These are phyloP conservation scores for Ailuropoda melanoleuca DNA, from an alignment of 2,113 vertebrate species.

Conservation along the genomic window DNA sequence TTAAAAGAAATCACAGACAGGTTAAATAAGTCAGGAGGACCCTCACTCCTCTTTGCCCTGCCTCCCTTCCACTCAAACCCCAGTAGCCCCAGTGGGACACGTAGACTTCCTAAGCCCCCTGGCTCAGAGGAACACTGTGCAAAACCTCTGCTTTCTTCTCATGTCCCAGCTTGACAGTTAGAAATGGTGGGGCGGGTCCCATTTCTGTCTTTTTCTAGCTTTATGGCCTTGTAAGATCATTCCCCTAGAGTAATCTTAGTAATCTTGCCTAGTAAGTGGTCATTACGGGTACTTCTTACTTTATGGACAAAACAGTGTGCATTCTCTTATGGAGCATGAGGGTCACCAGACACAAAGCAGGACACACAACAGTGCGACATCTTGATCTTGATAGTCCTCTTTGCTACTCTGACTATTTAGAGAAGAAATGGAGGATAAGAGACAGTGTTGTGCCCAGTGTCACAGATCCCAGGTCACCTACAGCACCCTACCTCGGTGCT, in stretches of 20 bases:
- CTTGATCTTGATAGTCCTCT: neutral
- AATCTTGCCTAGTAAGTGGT: neutral
- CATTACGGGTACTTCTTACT: neutral
- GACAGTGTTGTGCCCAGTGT: neutral
- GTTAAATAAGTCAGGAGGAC: neutral
- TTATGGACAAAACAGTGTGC: neutral
- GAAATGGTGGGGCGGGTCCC: neutral
- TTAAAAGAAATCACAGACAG: neutral
- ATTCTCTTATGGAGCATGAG: neutral
- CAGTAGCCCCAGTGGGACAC: rapidly evolving
- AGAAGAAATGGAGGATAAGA: neutral
- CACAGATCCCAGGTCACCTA: neutral
- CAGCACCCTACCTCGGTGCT: neutral
- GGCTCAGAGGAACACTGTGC: neutral
- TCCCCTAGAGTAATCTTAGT: neutral
- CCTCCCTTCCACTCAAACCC: neutral
- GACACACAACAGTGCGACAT: neutral
- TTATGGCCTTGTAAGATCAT: neutral
- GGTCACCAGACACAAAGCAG: neutral
- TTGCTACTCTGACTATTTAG: neutral
- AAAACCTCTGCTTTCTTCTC: neutral
- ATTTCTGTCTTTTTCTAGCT: neutral
- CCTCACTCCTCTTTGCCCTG: neutral
- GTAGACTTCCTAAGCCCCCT: neutral
- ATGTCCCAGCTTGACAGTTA: neutral